These are phyloP conservation scores for Hemiscyllium ocellatum DNA, from an alignment of 2,113 vertebrate species.

Conservation along the genomic window DNA sequence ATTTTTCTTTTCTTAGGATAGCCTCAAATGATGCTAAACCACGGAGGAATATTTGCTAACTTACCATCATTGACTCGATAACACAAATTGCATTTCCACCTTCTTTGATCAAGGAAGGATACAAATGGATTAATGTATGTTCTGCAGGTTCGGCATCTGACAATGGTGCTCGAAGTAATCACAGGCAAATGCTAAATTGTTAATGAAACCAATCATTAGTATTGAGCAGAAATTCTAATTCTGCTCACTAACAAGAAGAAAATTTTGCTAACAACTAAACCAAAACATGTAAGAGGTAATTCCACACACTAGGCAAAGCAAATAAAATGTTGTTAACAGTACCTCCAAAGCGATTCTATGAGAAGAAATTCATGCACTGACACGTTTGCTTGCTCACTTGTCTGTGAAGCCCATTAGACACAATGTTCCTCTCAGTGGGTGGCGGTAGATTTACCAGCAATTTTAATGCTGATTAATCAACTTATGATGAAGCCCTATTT, in stretches of 20 bases:
- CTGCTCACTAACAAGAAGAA: neutral
- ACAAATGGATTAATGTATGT: constrained; percentile 98
- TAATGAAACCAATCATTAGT: constrained; percentile 9
- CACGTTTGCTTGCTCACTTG: neutral
- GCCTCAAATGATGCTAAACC: neutral
- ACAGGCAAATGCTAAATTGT: constrained; percentile 80
- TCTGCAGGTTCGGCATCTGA: constrained; percentile 87
- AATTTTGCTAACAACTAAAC: neutral
- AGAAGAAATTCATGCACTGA: neutral
- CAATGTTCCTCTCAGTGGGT: neutral
- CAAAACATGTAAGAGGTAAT: neutral
- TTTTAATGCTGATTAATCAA: neutral
- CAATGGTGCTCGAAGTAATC: constrained; percentile 93
- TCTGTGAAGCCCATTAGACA: neutral
- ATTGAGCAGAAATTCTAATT: neutral
- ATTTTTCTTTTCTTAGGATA: neutral
- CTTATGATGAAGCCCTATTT: neutral
- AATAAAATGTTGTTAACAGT: neutral
- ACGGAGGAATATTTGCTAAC: constrained; percentile 37
- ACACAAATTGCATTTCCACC: constrained; percentile 97
- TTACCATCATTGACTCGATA: constrained; percentile 92
- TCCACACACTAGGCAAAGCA: neutral
- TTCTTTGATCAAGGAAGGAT: constrained; percentile 88
- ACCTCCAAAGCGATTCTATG: neutral
- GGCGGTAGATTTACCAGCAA: neutral